Evolutionary conservation across 2,888 invertebrate genomes (phyloP), one percentile per base, ranked within the genome.

Genomic region (Tuta absoluta): DNA sequence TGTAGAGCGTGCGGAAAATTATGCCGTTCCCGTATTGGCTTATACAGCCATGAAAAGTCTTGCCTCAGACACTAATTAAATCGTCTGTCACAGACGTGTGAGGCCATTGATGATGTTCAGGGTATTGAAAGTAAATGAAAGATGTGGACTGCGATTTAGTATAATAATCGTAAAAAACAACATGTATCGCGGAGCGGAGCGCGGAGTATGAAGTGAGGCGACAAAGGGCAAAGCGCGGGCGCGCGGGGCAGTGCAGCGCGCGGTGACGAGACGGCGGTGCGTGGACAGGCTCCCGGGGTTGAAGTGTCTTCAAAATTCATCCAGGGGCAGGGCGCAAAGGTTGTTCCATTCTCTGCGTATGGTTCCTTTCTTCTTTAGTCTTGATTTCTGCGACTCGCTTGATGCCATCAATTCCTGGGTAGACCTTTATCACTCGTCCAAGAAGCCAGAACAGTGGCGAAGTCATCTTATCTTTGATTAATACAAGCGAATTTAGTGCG

Each of bases 371-470:
- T 53, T n/a, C n/a, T n/a, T n/a, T 66, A 0, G 68, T 68, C 53
- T 62, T 63, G n/a, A 69, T 10, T 19, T 66, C 62, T 19, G 63
- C 66, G 7, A 66, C 64, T 45, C 67, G 49, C 5, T 41, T 45
- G 38, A 69, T 48, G n/a, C 69, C 69, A 45, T 69, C 69, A 17
- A 48, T 45, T 48, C 66, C 63, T 12, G 65, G 63, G 48, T 63
- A 62, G 5, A 65, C 33, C 17, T 62, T 21, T 2, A 28, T 24
- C 11, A 71, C 56, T 5, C 67, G 63, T 8, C 69, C 68, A 21
- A 70, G 21, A 4, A 48, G 63, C 71, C 71, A 71, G 10, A 69
- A 28, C 12, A 69, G 60, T 45, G 69, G 68, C 21, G 69, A 67
- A 4, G 59, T 63, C 8, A 56, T 24, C 49, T 66, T 63, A 10